Evolutionary conservation across 2,797 vertebrate species (phyloP), one percentile per base, ranked within the genome.

Genomic region (Acrocephalus scirpaceus): DNA sequence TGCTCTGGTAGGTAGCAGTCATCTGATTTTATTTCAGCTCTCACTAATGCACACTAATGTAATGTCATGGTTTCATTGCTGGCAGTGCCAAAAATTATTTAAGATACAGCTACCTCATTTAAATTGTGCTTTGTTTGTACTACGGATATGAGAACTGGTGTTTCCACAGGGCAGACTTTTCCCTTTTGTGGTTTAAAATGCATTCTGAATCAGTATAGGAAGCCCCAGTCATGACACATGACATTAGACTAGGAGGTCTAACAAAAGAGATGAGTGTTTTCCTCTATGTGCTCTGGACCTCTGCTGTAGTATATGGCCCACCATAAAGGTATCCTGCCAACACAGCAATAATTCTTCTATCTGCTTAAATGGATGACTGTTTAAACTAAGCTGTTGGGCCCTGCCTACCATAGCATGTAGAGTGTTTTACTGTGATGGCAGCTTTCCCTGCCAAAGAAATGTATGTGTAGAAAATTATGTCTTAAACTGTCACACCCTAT

Each of bases 401-500:
- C 57, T 57, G 13, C 40, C 22, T 51, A 17, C 10, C 3, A 1
- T 10, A 32, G 47, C 8, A 25, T 1, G 7, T 27, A 11, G 3
- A 62, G 29, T 3, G 5, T 40, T 65, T 22, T 29, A 26, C 19
- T 25, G 25, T 14, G 64, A 61, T 11, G 15, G 60, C 16, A 80
- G 26, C 0, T 0, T 0, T 27, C 51, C 10, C 27, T 27, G 66
- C 34, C 38, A 45, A 60, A 56, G 23, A n/a, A 25, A 38, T 23
- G 16, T 34, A 51, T 3, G 22, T 56, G 60, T 2, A 73, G 44
- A 40, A 42, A 51, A 67, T 12, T 0, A 0, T 29, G 32, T 26
- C 61, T 38, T 66, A 32, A 53, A 77, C 40, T 40, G 26, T 17
- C 15, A 40, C 15, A 32, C 17, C 29, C 11, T 7, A 13, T 16